These are phyloP conservation scores for Amphiprion ocellaris DNA, from an alignment of 2,113 vertebrate genomes.

Conservation along the genomic window DNA sequence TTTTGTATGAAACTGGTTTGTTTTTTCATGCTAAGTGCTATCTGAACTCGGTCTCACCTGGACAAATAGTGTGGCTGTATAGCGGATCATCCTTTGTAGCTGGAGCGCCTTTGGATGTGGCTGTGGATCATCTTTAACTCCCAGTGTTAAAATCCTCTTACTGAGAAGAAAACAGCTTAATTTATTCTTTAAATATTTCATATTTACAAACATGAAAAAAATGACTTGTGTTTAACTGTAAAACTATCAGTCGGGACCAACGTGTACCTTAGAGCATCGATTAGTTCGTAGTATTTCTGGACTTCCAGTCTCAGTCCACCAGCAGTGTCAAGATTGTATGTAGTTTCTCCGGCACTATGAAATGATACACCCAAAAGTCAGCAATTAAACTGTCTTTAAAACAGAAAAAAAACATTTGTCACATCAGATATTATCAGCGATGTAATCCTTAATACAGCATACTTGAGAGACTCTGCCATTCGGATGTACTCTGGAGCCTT, in stretches of 20 bases:
- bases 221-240: not conserved
- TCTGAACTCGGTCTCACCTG: conserved; percentile 84
- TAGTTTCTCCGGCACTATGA: conserved; percentile 92
- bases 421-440: not conserved
- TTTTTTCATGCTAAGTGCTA: not conserved
- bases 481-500: conserved; percentile 94
- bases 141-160: conserved; percentile 96
- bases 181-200: not conserved
- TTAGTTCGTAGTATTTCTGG: conserved; percentile 95
- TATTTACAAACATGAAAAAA: not conserved
- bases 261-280: conserved; percentile 94
- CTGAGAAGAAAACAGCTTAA: conserved; percentile 74
- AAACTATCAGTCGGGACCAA: not conserved
- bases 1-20: no score
- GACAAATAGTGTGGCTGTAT: conserved; percentile 95
- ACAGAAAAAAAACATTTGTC: not conserved
- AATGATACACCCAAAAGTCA: conserved; percentile 14
- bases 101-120: conserved; percentile 91
- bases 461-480: conserved; percentile 98
- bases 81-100: conserved; percentile 96
- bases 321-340: conserved; percentile 91
- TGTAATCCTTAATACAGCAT: conserved; percentile 62
- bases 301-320: conserved; percentile 92
- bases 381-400: not conserved
- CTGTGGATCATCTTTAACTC: conserved; percentile 89